Evolutionary conservation across 2,797 vertebrate genomes (phyloP).

Genomic region (Lagodon rhomboides): DNA sequence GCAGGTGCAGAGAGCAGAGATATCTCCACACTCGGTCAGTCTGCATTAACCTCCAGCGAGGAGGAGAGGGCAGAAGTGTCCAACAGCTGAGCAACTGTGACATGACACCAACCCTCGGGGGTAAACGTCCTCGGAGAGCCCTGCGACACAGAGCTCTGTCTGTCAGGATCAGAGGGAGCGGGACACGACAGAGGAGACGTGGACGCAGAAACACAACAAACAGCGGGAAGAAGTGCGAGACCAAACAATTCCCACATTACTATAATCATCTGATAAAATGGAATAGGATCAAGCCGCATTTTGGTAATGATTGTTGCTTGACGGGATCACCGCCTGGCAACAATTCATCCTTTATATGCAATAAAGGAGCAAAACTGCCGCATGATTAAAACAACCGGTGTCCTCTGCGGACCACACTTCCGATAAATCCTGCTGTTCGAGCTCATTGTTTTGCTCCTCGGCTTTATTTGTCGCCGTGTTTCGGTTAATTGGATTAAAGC

Average conservation of each 20-base stretch:
- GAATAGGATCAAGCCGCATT: constrained; percentile 21
- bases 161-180: constrained; percentile 50
- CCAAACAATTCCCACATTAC: constrained; percentile 39
- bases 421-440: constrained; percentile 26
- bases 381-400: constrained; percentile 29
- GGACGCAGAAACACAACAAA: constrained; percentile 35
- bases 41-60: constrained; percentile 38
- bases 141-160: constrained; percentile 49
- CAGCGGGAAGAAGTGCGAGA: constrained; percentile 14
- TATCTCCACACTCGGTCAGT: constrained; percentile 43
- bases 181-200: constrained; percentile 10
- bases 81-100: constrained; percentile 45
- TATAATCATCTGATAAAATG: constrained; percentile 42
- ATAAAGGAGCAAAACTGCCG: background rate
- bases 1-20: constrained; percentile 30
- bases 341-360: constrained; percentile 17
- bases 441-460: constrained; percentile 28
- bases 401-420: background rate
- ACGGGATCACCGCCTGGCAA: constrained; percentile 21
- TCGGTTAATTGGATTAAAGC: constrained; percentile 42
- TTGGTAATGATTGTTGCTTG: constrained; percentile 11
- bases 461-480: constrained; percentile 22
- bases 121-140: constrained; percentile 42
- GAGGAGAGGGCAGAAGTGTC: constrained; percentile 30
- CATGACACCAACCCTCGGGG: constrained; percentile 51